Percentiles rank a stretch among this genome's conserved stretches.
phyloP scores from a whole-genome alignment of 2,113 vertebrate species.

The Acrocephalus arundinaceus region DNA sequence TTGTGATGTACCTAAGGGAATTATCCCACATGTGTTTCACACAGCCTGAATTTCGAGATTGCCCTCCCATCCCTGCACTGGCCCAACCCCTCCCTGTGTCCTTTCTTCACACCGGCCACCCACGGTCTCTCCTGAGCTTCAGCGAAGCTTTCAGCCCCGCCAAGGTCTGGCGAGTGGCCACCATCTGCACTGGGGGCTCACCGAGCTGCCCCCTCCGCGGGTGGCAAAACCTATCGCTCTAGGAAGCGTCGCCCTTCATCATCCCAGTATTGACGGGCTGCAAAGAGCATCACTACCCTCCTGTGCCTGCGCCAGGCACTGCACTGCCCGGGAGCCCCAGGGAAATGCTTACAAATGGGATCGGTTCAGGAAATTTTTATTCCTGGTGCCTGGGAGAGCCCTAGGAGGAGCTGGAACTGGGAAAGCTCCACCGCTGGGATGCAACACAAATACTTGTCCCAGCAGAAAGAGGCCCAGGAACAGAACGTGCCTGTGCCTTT shows the following conservation, averaged over 20 bases:
- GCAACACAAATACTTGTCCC: accelerated
- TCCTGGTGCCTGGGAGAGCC: not conserved
- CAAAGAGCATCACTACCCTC: slow-evolving; percentile 12
- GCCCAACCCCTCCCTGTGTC: accelerated
- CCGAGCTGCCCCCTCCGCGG: not conserved
- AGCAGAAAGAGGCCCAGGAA: not conserved
- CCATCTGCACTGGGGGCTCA: accelerated
- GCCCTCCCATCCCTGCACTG: not conserved
- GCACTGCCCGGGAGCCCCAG: not conserved
- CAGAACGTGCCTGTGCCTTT: accelerated
- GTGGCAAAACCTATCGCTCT: accelerated
- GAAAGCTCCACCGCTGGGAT: not conserved
- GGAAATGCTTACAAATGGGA: accelerated
- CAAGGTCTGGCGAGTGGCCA: not conserved
- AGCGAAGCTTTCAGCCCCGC: not conserved
- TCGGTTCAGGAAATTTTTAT: accelerated
- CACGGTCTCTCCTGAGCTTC: not conserved
- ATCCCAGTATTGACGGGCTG: not conserved
- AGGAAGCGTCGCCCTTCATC: accelerated
- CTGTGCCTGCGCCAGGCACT: not conserved
- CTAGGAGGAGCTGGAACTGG: not conserved
- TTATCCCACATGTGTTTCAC: not conserved
- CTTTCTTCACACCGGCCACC: accelerated
- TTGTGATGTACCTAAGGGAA: not conserved
- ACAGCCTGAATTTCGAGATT: not conserved